Evolutionary conservation across 1,140 invertebrate species (phyloP).

Genomic region (Pogonognathellus flavescens): DNA sequence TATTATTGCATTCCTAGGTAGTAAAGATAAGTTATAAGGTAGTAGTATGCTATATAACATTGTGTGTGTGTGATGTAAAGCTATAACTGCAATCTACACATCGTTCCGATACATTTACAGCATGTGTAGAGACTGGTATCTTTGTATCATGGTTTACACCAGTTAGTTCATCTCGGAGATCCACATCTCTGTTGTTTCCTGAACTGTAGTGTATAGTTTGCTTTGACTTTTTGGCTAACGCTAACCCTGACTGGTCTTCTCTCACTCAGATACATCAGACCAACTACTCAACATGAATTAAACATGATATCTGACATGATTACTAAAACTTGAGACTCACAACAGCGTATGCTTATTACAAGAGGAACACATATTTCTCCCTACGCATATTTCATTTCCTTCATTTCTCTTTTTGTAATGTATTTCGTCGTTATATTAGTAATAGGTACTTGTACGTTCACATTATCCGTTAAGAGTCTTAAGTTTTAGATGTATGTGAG

Average conservation of each 20-base stretch:
- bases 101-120: too few relatives aligned
- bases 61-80: too few relatives aligned
- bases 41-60: too few relatives aligned
- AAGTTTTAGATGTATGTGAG: too few relatives aligned
- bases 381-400: constrained; percentile 32
- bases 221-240: not conserved
- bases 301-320: constrained; percentile 62
- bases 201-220: not conserved
- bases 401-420: constrained; percentile 28
- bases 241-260: not conserved
- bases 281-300: constrained; percentile 57
- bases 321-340: constrained; percentile 18
- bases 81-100: too few relatives aligned
- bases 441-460: not conserved
- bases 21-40: too few relatives aligned
- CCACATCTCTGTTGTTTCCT: not conserved
- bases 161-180: not conserved
- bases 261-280: not conserved
- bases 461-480: not conserved
- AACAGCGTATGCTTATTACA: not conserved
- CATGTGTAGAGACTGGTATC: not conserved
- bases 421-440: constrained; percentile 13
- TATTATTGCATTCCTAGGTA: too few relatives aligned
- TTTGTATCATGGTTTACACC: not conserved
- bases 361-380: not conserved